Conservation (phyloP, 2,888 invertebrate genomes). For the Ormyrus rosae region DNA sequence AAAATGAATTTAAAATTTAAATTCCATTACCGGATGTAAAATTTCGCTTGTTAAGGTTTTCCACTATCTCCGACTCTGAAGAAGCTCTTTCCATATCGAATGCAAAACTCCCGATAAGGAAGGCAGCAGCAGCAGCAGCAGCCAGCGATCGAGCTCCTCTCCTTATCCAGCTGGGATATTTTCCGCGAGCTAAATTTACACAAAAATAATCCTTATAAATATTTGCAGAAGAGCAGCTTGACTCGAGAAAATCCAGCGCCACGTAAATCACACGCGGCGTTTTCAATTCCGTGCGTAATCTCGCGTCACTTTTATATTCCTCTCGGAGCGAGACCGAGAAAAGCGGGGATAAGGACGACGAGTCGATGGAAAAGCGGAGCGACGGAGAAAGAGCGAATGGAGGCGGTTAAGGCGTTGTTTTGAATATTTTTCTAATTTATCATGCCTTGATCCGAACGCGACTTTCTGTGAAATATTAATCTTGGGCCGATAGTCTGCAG, state of each 20-base stretch:
- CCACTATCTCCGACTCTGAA: too few species aligned
- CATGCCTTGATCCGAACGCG: conserved; percentile 29
- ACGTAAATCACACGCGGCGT: conserved; percentile 14
- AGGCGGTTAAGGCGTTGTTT: conserved; percentile 43
- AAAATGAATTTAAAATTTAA: background rate
- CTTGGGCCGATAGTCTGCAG: conserved; percentile 28
- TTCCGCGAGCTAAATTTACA: background rate
- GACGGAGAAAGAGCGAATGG: background rate
- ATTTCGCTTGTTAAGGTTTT: too few species aligned
- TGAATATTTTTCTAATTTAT: conserved; percentile 61
- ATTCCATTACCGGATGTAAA: background rate
- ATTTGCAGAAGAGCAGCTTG: conserved; percentile 3
- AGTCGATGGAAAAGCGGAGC: conserved; percentile 24
- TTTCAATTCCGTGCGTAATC: conserved; percentile 14
- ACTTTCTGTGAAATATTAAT: conserved; percentile 42
- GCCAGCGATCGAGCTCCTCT: too few species aligned
- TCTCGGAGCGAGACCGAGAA: background rate
- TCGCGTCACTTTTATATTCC: conserved; percentile 33
- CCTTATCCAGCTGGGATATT: background rate
- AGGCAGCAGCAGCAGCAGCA: too few species aligned
- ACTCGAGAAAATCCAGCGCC: background rate
- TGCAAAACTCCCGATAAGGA: too few species aligned
- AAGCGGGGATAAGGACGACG: conserved; percentile 21
- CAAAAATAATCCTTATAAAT: conserved; percentile 12
- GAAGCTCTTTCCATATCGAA: too few species aligned